Evolutionary conservation across 1,140 invertebrate species (phyloP).

Genomic region (Conus ventricosus): DNA sequence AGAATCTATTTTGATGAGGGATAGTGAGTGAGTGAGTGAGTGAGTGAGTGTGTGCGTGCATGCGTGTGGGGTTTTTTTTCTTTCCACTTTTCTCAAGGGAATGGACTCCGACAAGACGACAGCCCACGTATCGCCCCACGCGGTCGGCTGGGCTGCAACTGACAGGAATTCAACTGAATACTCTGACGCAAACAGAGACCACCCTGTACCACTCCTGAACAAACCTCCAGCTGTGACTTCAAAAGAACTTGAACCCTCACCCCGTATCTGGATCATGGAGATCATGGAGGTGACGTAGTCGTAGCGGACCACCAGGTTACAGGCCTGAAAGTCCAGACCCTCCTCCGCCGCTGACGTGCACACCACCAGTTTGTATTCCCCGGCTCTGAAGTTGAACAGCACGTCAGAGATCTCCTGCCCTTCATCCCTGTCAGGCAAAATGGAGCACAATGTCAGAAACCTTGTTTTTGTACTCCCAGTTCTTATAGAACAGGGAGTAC

Average conservation of each 20-base stretch:
- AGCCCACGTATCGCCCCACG: neutral
- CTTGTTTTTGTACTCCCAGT: too few species aligned
- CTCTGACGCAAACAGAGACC: too few species aligned
- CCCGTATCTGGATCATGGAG: constrained; percentile 29
- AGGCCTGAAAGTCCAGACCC: constrained; percentile 32
- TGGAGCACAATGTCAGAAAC: neutral
- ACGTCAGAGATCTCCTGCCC: neutral
- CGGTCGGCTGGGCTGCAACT: neutral
- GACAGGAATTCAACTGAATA: neutral
- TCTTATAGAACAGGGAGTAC: too few species aligned
- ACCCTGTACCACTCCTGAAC: too few species aligned
- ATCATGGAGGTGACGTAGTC: constrained; percentile 19
- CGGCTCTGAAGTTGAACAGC: constrained; percentile 2
- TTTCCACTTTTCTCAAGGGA: too few species aligned
- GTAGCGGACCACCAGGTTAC: constrained; percentile 14
- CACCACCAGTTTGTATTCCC: constrained; percentile 24
- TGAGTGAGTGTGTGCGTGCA: too few species aligned
- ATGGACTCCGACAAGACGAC: too few species aligned
- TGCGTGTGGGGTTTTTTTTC: too few species aligned
- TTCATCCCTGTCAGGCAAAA: constrained; percentile 8
- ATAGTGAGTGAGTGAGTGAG: too few species aligned
- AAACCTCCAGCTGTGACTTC: too few species aligned
- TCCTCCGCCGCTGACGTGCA: constrained; percentile 29
- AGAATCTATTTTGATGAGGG: too few species aligned
- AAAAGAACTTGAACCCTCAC: neutral